These are phyloP conservation scores for Pocota personata DNA, from an alignment of 2,888 invertebrate species.

Conservation along the genomic window DNA sequence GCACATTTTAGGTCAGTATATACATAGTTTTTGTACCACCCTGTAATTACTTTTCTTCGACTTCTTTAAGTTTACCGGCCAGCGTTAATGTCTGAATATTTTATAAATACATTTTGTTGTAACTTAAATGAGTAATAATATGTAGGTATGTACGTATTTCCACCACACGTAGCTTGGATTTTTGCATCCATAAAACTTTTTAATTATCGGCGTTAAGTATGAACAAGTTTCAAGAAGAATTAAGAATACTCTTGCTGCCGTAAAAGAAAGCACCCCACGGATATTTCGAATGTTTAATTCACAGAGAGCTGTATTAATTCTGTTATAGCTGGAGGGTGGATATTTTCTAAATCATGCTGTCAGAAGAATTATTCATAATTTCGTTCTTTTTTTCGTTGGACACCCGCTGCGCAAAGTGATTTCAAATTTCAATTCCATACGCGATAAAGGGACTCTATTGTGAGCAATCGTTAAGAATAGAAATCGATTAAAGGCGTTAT, in stretches of 20 bases:
- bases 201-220: slow-evolving; percentile 60
- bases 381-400: neutral
- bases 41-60: too few relatives aligned
- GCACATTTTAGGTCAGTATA: too few relatives aligned
- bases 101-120: neutral
- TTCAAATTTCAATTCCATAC: slow-evolving; percentile 27
- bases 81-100: neutral
- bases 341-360: slow-evolving; percentile 39
- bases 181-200: slow-evolving; percentile 52
- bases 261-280: slow-evolving; percentile 43
- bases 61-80: neutral
- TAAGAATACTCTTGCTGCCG: slow-evolving; percentile 32
- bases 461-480: neutral
- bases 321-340: slow-evolving; percentile 4
- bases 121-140: slow-evolving; percentile 14
- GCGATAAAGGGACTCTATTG: neutral
- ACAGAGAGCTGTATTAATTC: slow-evolving; percentile 16
- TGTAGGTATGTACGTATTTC: neutral
- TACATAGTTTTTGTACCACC: too few relatives aligned
- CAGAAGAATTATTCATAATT: slow-evolving; percentile 45
- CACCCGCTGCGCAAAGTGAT: slow-evolving; percentile 41
- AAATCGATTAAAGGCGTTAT: slow-evolving; percentile 36
- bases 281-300: slow-evolving; percentile 27
- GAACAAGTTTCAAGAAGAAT: slow-evolving; percentile 53
- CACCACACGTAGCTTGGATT: neutral